Base-by-base conservation (phyloP, 2,888 invertebrate genomes). In the Rhaphigaster nebulosa region DNA sequence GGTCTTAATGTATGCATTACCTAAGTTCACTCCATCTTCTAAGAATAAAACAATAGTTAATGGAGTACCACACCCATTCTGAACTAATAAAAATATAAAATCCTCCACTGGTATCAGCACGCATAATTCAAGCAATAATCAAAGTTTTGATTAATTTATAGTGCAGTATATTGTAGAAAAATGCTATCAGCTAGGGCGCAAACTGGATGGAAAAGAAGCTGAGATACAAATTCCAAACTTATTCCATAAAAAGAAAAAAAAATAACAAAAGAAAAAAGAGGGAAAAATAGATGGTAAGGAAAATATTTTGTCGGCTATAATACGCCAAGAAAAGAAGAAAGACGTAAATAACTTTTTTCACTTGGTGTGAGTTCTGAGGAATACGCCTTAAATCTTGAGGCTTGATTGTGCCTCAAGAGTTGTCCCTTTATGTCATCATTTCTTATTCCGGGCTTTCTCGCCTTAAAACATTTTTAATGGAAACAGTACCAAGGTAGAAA, bases 291-390 rank as follows among this genome's bases (percentile, higher is more conserved):
- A 76, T 76, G 70, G 70, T 38, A 38, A 76, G 70, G 70, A 38
- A 76, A 76, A 76, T 76, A 76, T 76, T 65, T 76, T 76, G 70
- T 38, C 84, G 41, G 45, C 84, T 50, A 50, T 45, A 45, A 84
- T 84, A 45, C 84, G 20, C 4, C 26, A 4, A 84, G 84, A 50
- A 50, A 84, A 50, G 45, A 23, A 13, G 45, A 45, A 45, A 84
- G 45, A 29, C 45, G n/a, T 84, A 84, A 84, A 84, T 84, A 84
- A 84, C 84, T 50, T 50, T 80, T 84, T 84, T 84, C 84, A 84
- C 84, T 84, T 18, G 1, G 13, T 84, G 34, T 6, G 45, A 84
- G 84, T 38, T 12, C 18, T 29, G 80, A 80, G 80, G 80, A 80
- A 80, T 41, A 80, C 45, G 84, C 84, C 84, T 84, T 84, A 84